A percentile compares a stretch with the other conserved stretches of the same genome.
Conservation (phyloP, 2,113 vertebrate genomes). For the Panthera uncia region DNA sequence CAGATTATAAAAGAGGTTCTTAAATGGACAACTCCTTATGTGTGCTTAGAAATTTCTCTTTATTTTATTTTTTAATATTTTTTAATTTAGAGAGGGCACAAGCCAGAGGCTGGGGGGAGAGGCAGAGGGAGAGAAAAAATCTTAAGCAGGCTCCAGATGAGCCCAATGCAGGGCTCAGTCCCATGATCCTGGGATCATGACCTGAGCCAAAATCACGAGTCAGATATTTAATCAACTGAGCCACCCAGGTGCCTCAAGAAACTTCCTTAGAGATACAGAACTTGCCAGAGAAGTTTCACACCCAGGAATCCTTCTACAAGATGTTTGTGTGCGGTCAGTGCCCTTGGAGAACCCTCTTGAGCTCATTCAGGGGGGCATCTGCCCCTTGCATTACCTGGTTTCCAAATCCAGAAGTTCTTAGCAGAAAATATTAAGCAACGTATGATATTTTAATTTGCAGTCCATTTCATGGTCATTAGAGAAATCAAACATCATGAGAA, state of each 20-base stretch:
- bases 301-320: background rate
- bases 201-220: too few species aligned
- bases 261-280: background rate
- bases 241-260: background rate
- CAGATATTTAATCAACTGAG: too few species aligned
- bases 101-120: too few species aligned
- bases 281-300: background rate
- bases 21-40: background rate
- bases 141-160: too few species aligned
- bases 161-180: too few species aligned
- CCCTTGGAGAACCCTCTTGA: background rate
- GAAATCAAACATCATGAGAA: background rate
- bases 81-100: too few species aligned
- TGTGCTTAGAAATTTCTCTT: background rate
- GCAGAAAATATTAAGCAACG: background rate
- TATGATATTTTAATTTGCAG: background rate
- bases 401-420: background rate
- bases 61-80: too few species aligned
- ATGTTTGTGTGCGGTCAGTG: background rate
- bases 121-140: too few species aligned
- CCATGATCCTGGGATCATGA: too few species aligned
- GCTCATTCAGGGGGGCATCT: background rate
- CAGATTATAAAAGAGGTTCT: background rate
- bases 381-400: background rate
- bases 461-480: background rate